These are phyloP conservation scores for Danio rerio DNA, from an alignment of 2,113 vertebrate genomes.

Conservation along the genomic window GRCz12tu NC_133195.1:45883001-45883500, in stretches of 20 bases:
- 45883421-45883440: conserved; percentile 81
- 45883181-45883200: not conserved
- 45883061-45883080: conserved; percentile 93
- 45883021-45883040: conserved; percentile 92
- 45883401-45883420: conserved; percentile 72
- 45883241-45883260: not conserved
- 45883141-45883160: not conserved
- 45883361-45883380: conserved; percentile 70
- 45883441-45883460: no score
- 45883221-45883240: not conserved
- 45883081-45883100: conserved; percentile 82
- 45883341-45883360: conserved; percentile 86
- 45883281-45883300: not conserved
- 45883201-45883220: not conserved
- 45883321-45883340: conserved; percentile 74
- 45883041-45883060: conserved; percentile 83
- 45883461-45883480: no score
- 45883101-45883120: conserved; percentile 93
- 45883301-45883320: conserved; percentile 60
- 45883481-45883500: no score
- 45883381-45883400: conserved; percentile 83
- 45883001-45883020: conserved; percentile 81
- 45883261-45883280: not conserved
- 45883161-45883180: not conserved
- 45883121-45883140: conserved; percentile 66